phyloP scores from a whole-genome alignment of 1,140 invertebrate genomes.

The Cardiocondyla obscurior region DNA sequence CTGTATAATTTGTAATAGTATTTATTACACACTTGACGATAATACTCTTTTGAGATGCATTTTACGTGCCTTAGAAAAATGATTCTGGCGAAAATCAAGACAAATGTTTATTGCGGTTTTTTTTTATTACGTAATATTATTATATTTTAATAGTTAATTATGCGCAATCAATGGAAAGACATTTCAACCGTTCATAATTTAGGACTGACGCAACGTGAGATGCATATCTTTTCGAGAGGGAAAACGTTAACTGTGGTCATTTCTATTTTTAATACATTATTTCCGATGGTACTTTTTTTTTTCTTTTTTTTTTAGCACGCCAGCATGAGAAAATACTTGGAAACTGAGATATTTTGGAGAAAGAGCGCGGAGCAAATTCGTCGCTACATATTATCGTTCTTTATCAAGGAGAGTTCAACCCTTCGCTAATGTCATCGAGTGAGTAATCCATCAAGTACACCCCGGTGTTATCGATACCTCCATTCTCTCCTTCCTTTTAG shows the following conservation, averaged over 20 bases:
- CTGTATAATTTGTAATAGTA: neutral
- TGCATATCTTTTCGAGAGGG: neutral
- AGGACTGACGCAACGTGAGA: neutral
- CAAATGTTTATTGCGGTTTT: neutral
- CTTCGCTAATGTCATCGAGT: neutral
- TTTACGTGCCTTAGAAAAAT: neutral
- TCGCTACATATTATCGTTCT: neutral
- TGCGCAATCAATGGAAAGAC: too few species aligned
- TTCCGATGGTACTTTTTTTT: constrained; percentile 2
- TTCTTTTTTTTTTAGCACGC: neutral
- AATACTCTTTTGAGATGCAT: too few species aligned
- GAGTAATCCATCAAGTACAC: constrained; percentile 25
- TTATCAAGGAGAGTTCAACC: neutral
- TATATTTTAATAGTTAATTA: neutral
- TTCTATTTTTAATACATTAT: constrained; percentile 16
- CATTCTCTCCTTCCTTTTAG: too few species aligned
- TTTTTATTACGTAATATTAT: neutral
- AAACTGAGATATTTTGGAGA: neutral
- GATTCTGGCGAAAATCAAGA: neutral
- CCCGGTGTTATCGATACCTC: neutral
- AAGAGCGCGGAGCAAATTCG: neutral
- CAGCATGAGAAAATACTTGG: neutral
- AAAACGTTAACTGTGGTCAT: neutral
- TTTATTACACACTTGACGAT: too few species aligned
- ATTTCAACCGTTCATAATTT: neutral